phyloP scores from a whole-genome alignment of 2,888 invertebrate species.

The Spilarctia lutea region DNA sequence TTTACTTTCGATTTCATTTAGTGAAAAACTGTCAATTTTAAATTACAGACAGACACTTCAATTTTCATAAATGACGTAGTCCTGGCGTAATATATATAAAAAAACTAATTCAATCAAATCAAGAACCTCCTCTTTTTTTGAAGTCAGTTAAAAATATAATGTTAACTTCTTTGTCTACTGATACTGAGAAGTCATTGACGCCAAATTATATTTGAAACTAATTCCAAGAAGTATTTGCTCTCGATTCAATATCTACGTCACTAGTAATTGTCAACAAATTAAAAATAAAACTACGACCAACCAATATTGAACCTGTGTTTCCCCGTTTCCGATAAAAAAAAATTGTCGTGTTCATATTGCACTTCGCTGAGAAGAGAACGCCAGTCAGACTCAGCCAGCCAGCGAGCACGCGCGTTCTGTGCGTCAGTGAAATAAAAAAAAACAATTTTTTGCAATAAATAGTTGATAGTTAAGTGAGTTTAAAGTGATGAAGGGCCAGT shows the following conservation, averaged over 20 bases:
- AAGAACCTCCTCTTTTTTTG: not conserved
- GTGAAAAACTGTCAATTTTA: too few relatives aligned
- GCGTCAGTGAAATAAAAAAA: slow-evolving; percentile 7
- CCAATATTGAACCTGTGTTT: slow-evolving; percentile 14
- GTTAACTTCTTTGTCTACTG: not conserved
- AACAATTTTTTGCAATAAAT: slow-evolving; percentile 11
- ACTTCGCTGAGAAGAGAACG: not conserved
- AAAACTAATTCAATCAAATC: too few relatives aligned
- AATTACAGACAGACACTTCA: too few relatives aligned
- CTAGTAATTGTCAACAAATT: slow-evolving; percentile 8
- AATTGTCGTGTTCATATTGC: not conserved
- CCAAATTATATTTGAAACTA: not conserved
- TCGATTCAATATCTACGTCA: not conserved
- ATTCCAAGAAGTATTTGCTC: not conserved
- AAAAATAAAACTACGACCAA: not conserved
- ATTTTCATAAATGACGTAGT: too few relatives aligned
- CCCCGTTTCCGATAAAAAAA: slow-evolving; percentile 18
- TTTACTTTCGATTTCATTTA: too few relatives aligned
- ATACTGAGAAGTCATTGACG: not conserved
- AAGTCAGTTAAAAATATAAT: not conserved
- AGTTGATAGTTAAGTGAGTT: slow-evolving; percentile 32
- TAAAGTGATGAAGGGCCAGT: slow-evolving; percentile 57
- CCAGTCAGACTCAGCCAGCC: slow-evolving; percentile 25
- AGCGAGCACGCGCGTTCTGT: slow-evolving; percentile 6
- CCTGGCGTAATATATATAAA: too few relatives aligned